These are phyloP conservation scores for Odontesthes bonariensis DNA, from an alignment of 2,113 vertebrate species.

Conservation along the genomic window DNA sequence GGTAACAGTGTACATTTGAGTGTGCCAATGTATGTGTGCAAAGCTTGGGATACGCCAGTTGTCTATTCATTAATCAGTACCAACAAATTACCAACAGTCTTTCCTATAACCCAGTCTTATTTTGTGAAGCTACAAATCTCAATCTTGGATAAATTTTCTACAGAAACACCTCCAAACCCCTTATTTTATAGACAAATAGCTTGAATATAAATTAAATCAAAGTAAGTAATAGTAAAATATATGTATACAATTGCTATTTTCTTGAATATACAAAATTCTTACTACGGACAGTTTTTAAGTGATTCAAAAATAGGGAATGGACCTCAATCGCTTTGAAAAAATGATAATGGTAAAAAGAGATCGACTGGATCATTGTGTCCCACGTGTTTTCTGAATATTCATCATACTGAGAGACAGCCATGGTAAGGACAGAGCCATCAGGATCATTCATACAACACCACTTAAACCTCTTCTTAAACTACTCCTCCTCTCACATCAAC, in stretches of 20 bases:
- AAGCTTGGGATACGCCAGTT: constrained; percentile 44
- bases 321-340: constrained; percentile 26
- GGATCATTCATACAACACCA: constrained; percentile 39
- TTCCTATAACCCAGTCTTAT: constrained; percentile 8
- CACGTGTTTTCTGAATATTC: constrained; percentile 43
- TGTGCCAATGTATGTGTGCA: constrained; percentile 47
- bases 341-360: constrained; percentile 1
- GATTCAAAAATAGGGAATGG: constrained; percentile 46
- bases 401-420: constrained; percentile 60
- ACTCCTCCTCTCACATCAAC: constrained; percentile 55
- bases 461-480: constrained; percentile 47
- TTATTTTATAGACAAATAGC: constrained; percentile 54
- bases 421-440: constrained; percentile 47
- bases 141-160: constrained; percentile 45
- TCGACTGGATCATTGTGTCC: constrained; percentile 40
- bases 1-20: constrained; percentile 57
- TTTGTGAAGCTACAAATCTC: constrained; percentile 41
- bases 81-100: constrained; percentile 30
- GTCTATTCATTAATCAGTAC: constrained; percentile 33
- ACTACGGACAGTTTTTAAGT: constrained; percentile 46
- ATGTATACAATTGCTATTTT: constrained; percentile 53
- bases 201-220: constrained; percentile 55
- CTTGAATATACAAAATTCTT: constrained; percentile 69
- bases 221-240: constrained; percentile 42
- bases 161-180: constrained; percentile 17